Conservation (phyloP, 2,113 vertebrate species). For the Grallaria varia region DNA sequence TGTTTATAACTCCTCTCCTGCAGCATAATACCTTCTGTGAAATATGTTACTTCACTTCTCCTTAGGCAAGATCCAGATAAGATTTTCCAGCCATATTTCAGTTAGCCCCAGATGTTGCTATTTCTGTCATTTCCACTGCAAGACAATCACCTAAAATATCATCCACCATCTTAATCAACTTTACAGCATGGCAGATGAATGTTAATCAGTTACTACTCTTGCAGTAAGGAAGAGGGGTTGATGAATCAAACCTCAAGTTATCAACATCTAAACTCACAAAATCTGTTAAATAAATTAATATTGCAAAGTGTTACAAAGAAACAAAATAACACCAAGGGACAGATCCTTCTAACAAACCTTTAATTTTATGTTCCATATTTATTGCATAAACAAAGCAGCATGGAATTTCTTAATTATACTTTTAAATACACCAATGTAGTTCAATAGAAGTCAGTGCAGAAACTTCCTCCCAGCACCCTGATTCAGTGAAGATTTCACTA, state of each 20-base stretch:
- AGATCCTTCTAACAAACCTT: background rate
- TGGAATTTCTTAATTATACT: background rate
- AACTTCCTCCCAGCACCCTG: background rate
- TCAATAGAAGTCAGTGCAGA: background rate
- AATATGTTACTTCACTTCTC: constrained; percentile 9
- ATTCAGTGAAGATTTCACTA: background rate
- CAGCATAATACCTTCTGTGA: constrained; percentile 21
- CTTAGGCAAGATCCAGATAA: background rate
- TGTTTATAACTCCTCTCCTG: background rate
- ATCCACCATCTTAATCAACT: constrained; percentile 35
- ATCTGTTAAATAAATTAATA: background rate
- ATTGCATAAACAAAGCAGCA: background rate
- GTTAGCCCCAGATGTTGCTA: background rate
- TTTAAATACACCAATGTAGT: background rate
- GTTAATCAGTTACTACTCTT: constrained; percentile 12
- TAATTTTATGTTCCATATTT: background rate
- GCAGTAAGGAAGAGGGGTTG: background rate
- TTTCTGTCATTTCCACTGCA: constrained; percentile 25
- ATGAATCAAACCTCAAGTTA: background rate
- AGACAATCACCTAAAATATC: constrained; percentile 49
- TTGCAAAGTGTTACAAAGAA: background rate
- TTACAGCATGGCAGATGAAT: constrained; percentile 16
- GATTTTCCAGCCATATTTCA: constrained; percentile 28
- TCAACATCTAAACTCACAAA: background rate
- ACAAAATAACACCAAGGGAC: background rate